Percentiles rank a stretch among this genome's conserved stretches.
Conservation (phyloP, 2,888 invertebrate genomes). For the Xestia ashworthii region DNA sequence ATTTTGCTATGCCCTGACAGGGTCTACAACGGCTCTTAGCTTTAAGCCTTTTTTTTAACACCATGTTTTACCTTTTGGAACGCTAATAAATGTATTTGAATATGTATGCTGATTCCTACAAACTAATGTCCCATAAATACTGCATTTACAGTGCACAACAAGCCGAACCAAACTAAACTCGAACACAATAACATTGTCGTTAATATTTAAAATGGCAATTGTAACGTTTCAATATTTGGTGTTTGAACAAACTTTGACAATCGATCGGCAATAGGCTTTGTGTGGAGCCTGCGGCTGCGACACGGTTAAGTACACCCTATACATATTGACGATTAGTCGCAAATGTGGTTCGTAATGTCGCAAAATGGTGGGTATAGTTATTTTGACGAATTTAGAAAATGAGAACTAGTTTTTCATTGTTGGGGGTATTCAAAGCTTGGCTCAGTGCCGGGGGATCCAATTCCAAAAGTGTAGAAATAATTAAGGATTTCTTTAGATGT, state of each 20-base stretch:
- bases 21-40: no score
- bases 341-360: conserved; percentile 5
- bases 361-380: not conserved
- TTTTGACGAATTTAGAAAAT: not conserved
- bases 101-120: not conserved
- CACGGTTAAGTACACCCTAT: conserved; percentile 18
- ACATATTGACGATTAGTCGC: conserved; percentile 20
- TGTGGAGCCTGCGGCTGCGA: conserved; percentile 38
- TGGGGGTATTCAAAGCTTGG: not conserved
- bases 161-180: conserved; percentile 17
- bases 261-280: conserved; percentile 37
- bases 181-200: conserved; percentile 34
- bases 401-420: not conserved
- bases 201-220: conserved; percentile 60
- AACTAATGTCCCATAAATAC: not conserved
- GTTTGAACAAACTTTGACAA: conserved; percentile 57
- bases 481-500: not conserved
- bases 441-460: not conserved
- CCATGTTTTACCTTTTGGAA: no score
- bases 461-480: not conserved
- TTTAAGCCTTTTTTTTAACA: no score
- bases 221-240: conserved; percentile 59
- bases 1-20: no score
- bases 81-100: no score
- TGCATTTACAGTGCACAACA: conserved; percentile 16